Base-by-base conservation (phyloP, 2,888 invertebrate genomes). In the Minunthozetes semirufus region DNA sequence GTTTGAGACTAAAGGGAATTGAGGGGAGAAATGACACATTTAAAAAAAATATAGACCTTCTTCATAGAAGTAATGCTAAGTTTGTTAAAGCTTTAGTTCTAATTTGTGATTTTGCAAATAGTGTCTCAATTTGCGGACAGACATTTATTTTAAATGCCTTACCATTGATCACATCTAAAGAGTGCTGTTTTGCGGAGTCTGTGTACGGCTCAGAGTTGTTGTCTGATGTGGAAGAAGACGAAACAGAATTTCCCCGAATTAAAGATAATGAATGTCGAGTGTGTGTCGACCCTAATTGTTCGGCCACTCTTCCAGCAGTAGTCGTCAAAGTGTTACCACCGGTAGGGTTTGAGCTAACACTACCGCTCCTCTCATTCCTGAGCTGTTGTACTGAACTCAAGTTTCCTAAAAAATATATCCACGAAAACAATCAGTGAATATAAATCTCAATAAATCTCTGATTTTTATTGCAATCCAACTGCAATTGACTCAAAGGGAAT, bases 241-340 rank as follows among this genome's bases (percentile, higher is more conserved):
- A 63, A 11, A 27, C 17, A 4, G 53, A 53, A 25, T 19, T 25
- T 5, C 63, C 63, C 13, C 63, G 63, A 15, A 63, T 38, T 33
- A 63, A n/a, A 2, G 63, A 63, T 63, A 63, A 63, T 25, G 63
- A 63, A 33, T 63, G 63, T 33, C 63, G 56, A 25, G 50, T n/a
- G 11, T 22, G 25, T 25, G 59, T 25, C 27, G 63, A 4, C 27
- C 27, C 27, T 33, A 63, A 63, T 33, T 63, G 63, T 33, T 63
- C 63, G 29, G 33, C n/a, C 27, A 29, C 33, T 33, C 29, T 38
- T 33, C 63, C 63, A 19, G 17, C 25, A 19, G 22, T 13, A 19
- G 56, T 56, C 56, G 56, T 56, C 56, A 56, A n/a, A 5, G 56
- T 25, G 19, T 56, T 56, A 13, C 25, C 19, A 11, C 56, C 56